phyloP scores from a whole-genome alignment of 2,888 invertebrate genomes.

The Perizoma affinitatum region DNA sequence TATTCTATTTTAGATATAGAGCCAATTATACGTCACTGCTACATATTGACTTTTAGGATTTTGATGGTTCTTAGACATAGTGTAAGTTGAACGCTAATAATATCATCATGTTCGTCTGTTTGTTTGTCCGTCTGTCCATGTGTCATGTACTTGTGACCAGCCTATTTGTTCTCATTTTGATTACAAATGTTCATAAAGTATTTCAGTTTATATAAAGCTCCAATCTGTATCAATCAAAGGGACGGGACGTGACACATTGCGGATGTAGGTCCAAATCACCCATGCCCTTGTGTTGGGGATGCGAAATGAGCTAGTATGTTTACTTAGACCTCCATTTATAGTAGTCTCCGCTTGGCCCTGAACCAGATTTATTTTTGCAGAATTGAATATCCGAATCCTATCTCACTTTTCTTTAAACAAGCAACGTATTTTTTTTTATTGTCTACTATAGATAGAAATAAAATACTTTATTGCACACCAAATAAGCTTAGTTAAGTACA shows the following conservation, averaged over 20 bases:
- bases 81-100: no score
- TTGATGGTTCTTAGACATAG: no score
- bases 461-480: no score
- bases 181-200: constrained; percentile 20
- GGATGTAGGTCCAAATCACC: constrained; percentile 36
- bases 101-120: no score
- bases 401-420: not conserved
- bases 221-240: constrained; percentile 42
- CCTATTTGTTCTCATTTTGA: constrained; percentile 27
- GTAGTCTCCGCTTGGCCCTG: not conserved
- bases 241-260: constrained; percentile 39
- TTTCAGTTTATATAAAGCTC: constrained; percentile 30
- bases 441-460: no score
- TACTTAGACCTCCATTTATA: not conserved
- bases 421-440: no score
- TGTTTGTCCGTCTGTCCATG: no score
- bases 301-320: constrained; percentile 5
- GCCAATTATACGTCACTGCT: not conserved
- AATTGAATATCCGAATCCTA: constrained; percentile 3
- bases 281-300: constrained; percentile 17
- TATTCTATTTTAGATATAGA: constrained; percentile 3
- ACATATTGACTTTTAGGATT: no score
- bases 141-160: not conserved
- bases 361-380: constrained; percentile 15
- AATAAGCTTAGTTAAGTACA: no score